Conservation (phyloP, 2,888 invertebrate genomes). For the Mellilla xanthometata region DNA sequence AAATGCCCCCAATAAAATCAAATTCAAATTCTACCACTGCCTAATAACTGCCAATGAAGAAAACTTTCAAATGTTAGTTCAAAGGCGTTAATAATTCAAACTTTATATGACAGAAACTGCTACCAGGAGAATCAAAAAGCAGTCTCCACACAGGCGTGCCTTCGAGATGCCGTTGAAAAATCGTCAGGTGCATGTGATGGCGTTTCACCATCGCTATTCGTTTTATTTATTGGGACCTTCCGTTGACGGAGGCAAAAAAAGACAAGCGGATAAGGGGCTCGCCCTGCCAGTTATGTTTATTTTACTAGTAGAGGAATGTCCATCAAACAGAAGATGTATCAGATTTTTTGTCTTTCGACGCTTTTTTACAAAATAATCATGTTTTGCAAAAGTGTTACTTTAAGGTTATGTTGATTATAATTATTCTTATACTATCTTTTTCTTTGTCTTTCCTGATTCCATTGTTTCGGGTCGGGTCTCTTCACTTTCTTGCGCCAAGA, state of each 20-base stretch:
- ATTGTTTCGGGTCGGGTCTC: no score
- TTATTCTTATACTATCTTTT: no score
- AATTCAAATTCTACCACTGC: not conserved
- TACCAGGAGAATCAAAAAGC: slow-evolving; percentile 30
- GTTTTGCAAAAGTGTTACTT: no score
- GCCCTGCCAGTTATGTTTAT: slow-evolving; percentile 48
- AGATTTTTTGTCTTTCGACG: no score
- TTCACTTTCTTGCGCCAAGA: no score
- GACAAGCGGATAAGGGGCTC: slow-evolving; percentile 47
- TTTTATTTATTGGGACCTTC: slow-evolving; percentile 65
- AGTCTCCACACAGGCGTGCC: slow-evolving; percentile 34
- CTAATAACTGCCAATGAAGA: not conserved
- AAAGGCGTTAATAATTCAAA: slow-evolving; percentile 5
- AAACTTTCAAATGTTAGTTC: not conserved
- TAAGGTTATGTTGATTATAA: no score
- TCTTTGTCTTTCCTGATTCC: no score
- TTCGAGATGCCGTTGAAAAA: slow-evolving; percentile 48
- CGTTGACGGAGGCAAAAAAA: slow-evolving; percentile 48
- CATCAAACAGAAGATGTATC: no score
- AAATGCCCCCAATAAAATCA: not conserved
- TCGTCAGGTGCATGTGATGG: slow-evolving; percentile 75
- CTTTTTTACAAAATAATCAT: no score
- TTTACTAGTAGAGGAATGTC: no score
- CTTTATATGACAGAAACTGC: slow-evolving; percentile 7
- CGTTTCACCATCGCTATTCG: slow-evolving; percentile 54